Conservation (phyloP, 2,113 vertebrate species). For the Malurus alboscapulatus region DNA sequence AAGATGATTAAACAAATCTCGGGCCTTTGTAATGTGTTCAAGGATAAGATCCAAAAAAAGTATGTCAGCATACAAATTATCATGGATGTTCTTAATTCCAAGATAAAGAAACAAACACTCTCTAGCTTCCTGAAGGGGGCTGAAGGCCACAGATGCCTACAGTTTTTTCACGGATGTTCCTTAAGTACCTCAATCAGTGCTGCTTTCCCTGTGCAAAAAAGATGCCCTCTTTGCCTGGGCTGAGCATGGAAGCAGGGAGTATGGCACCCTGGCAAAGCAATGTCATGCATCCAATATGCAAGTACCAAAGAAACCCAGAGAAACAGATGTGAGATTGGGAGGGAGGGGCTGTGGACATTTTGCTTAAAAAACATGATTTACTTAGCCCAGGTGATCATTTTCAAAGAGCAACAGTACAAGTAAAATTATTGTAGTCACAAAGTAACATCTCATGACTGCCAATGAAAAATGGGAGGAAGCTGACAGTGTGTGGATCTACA, state of each 20-base stretch:
- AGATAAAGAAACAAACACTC: slow-evolving; percentile 9
- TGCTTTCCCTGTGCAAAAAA: not conserved
- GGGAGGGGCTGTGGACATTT: not conserved
- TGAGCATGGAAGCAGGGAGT: not conserved
- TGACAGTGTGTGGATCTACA: not conserved
- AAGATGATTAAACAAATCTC: not conserved
- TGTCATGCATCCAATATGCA: not conserved
- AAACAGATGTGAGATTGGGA: not conserved
- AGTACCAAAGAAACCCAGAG: not conserved
- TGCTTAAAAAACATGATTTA: not conserved
- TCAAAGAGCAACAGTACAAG: not conserved
- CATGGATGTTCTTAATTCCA: not conserved
- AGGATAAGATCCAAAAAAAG: not conserved
- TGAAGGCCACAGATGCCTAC: not conserved
- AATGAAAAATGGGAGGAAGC: not conserved
- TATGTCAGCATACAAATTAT: not conserved
- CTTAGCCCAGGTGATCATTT: not conserved
- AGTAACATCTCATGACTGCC: not conserved
- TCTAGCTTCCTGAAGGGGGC: not conserved
- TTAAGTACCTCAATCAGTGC: not conserved
- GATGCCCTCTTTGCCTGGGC: not conserved
- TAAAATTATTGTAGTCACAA: not conserved
- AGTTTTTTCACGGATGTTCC: not conserved
- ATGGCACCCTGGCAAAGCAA: not conserved
- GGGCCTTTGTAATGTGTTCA: not conserved